phyloP scores from a whole-genome alignment of 2,888 invertebrate species.

The Tanytarsus gracilentus region DNA sequence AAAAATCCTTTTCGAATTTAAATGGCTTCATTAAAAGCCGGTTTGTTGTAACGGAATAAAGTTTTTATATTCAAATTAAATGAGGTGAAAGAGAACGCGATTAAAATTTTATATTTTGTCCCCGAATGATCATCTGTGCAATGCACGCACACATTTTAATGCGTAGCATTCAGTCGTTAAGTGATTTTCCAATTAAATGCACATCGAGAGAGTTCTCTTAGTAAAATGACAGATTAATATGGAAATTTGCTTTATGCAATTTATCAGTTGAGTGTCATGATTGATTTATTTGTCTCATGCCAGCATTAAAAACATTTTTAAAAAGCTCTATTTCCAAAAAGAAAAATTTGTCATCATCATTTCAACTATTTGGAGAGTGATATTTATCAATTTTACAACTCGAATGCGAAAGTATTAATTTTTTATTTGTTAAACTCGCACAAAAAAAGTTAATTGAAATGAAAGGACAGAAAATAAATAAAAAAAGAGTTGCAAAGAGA shows the following conservation, averaged over 20 bases:
- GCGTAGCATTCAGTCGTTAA: background rate
- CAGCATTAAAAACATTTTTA: too few relatives aligned
- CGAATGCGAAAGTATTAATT: too few relatives aligned
- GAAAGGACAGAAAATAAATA: background rate
- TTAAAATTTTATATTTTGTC: slow-evolving; percentile 9
- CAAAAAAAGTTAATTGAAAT: slow-evolving; percentile 15
- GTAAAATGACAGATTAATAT: slow-evolving; percentile 29
- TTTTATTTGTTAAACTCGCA: background rate
- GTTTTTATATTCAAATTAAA: slow-evolving; percentile 25
- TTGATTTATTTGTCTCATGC: too few relatives aligned
- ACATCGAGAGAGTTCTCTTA: background rate
- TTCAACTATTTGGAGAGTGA: too few relatives aligned
- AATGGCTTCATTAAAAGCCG: background rate
- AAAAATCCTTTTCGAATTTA: background rate
- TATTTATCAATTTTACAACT: too few relatives aligned
- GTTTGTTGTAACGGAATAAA: background rate
- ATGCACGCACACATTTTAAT: background rate
- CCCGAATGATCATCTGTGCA: background rate
- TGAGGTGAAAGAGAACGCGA: slow-evolving; percentile 29
- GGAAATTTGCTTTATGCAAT: too few relatives aligned
- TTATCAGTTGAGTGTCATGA: too few relatives aligned
- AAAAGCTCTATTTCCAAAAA: too few relatives aligned
- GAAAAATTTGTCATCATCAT: too few relatives aligned
- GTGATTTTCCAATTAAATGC: slow-evolving; percentile 25
- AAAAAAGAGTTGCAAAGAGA: background rate